A percentile compares a stretch with the other conserved stretches of the same genome.
phyloP scores from a whole-genome alignment of 2,888 invertebrate species.

The Idaea straminata region DNA sequence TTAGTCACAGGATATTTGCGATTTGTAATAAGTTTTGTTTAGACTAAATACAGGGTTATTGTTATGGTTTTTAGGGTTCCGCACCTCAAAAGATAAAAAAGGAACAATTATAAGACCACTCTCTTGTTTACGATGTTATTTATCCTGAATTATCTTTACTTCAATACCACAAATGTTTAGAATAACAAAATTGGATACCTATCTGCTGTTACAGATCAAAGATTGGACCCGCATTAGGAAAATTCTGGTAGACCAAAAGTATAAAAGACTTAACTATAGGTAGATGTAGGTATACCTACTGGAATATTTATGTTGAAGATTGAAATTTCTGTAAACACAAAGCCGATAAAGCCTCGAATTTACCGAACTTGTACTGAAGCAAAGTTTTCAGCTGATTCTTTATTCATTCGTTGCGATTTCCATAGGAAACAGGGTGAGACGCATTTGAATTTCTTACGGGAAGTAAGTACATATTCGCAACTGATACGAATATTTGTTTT shows the following conservation, averaged over 20 bases:
- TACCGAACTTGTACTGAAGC: constrained; percentile 38
- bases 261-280: background rate
- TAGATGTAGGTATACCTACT: constrained; percentile 20
- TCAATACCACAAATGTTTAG: too few relatives aligned
- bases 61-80: background rate
- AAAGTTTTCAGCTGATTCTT: constrained; percentile 50
- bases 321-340: constrained; percentile 40
- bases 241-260: background rate
- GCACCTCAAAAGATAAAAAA: too few relatives aligned
- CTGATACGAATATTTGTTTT: constrained; percentile 63
- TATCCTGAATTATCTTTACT: too few relatives aligned
- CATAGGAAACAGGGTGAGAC: constrained; percentile 58
- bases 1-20: constrained; percentile 64
- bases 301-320: constrained; percentile 43
- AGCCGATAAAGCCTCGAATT: constrained; percentile 36
- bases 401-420: constrained; percentile 65
- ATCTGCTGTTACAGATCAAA: background rate
- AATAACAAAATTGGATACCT: too few relatives aligned
- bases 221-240: background rate
- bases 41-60: constrained; percentile 20
- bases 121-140: too few relatives aligned
- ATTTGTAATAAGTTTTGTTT: constrained; percentile 38
- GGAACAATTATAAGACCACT: too few relatives aligned
- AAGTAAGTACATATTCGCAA: constrained; percentile 48
- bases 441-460: constrained; percentile 61